Evolutionary conservation across 37 sponge, comb jelly and placozoan genomes (phyloP).

Genomic region (Cliona cf. orientalis): DNA sequence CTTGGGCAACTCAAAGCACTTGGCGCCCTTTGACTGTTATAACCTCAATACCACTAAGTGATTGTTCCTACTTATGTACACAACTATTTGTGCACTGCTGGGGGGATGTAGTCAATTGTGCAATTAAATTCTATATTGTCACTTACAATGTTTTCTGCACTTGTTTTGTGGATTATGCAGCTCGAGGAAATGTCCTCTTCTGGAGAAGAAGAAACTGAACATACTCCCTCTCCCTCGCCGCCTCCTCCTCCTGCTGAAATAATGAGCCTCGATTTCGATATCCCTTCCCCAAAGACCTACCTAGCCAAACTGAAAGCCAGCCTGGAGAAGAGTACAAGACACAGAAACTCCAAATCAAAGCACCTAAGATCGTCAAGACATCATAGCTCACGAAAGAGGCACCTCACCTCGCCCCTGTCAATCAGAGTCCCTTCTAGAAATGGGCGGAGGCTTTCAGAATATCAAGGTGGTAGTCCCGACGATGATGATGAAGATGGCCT

Average conservation of each 20-base stretch:
- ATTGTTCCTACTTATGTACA: no score
- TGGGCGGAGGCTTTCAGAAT: not conserved
- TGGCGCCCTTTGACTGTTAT: no score
- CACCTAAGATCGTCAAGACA: not conserved
- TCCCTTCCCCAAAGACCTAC: slow-evolving; percentile 39
- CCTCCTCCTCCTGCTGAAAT: not conserved
- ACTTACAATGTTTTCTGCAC: no score
- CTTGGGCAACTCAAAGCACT: no score
- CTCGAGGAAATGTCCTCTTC: no score
- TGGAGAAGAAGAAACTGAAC: no score
- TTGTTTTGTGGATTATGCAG: no score
- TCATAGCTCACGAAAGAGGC: not conserved
- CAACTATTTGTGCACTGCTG: no score
- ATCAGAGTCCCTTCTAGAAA: not conserved
- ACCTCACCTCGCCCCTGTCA: slow-evolving; percentile 3
- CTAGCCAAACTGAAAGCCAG: slow-evolving; percentile 15
- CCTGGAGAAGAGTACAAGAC: not conserved
- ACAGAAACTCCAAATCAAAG: not conserved
- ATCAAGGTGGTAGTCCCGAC: not conserved
- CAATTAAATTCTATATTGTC: no score
- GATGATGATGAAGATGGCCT: not conserved
- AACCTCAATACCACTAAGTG: no score
- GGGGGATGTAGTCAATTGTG: no score
- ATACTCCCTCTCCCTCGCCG: not conserved
- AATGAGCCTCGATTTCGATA: no score